Evolutionary conservation across 2,888 invertebrate genomes (phyloP).

Genomic region (Dasypolia templi): DNA sequence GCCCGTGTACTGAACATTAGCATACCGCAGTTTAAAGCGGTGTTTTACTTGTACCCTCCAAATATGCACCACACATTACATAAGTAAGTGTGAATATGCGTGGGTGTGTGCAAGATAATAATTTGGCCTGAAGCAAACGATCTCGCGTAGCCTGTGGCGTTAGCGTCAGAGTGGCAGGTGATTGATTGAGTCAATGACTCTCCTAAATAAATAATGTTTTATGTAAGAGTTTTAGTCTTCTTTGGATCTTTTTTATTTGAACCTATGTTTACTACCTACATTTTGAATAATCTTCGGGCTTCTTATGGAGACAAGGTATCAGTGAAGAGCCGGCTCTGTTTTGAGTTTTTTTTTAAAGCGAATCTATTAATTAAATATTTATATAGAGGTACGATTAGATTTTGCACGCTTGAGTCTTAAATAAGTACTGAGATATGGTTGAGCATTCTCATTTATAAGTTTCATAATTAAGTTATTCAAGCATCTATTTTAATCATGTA

Average conservation of each 20-base stretch:
- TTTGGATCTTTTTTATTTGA: not conserved
- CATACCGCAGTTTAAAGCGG: not conserved
- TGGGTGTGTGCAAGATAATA: not conserved
- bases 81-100: conserved; percentile 3
- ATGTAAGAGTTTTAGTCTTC: not conserved
- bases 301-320: not conserved
- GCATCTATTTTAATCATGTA: too few relatives aligned
- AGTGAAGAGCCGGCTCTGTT: not conserved
- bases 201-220: conserved; percentile 10
- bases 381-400: not conserved
- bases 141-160: conserved; percentile 2
- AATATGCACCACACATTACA: not conserved
- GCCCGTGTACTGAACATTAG: too few relatives aligned
- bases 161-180: conserved; percentile 23
- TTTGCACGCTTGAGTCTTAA: not conserved
- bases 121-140: conserved; percentile 16
- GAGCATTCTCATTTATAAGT: not conserved
- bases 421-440: not conserved
- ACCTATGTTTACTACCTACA: too few relatives aligned
- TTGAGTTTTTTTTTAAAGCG: not conserved
- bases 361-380: not conserved
- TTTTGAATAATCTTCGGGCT: not conserved
- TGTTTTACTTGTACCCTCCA: not conserved
- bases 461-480: not conserved
- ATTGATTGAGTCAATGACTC: conserved; percentile 22